Conservation (phyloP, 1,140 invertebrate genomes). For the Pollicipes pollicipes region DNA sequence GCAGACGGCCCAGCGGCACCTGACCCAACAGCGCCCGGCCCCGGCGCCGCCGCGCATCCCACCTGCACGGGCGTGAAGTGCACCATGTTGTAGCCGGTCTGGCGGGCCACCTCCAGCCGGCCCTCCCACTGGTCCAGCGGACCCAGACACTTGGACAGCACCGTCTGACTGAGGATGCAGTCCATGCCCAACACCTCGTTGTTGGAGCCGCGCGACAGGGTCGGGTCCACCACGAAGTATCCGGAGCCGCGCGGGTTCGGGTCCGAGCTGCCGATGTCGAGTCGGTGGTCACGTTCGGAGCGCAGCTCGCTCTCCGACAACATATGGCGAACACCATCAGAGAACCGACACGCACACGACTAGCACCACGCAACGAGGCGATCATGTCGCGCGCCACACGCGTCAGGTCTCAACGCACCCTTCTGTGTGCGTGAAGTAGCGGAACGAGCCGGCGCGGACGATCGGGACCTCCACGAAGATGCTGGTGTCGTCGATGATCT, state of each 20-base stretch:
- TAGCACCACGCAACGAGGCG: not conserved
- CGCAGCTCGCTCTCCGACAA: too few relatives aligned
- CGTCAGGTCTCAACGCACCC: not conserved
- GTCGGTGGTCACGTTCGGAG: not conserved
- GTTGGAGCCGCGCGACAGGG: conserved; percentile 34
- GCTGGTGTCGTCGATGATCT: too few relatives aligned
- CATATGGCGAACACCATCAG: too few relatives aligned
- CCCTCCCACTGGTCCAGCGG: conserved; percentile 69
- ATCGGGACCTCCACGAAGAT: too few relatives aligned
- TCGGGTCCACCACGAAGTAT: conserved; percentile 80
- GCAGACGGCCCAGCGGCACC: not conserved
- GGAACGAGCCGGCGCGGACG: too few relatives aligned
- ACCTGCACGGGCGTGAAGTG: conserved; percentile 94
- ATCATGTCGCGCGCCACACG: not conserved
- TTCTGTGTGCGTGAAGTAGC: too few relatives aligned
- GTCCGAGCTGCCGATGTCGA: conserved; percentile 8
- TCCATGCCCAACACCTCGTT: conserved; percentile 53
- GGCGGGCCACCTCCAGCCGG: conserved; percentile 65
- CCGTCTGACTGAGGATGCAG: conserved; percentile 78
- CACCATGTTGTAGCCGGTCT: conserved; percentile 87
- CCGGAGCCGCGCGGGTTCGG: conserved; percentile 47
- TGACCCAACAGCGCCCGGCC: too few relatives aligned
- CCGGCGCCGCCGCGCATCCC: conserved; percentile 10
- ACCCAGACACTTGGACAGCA: conserved; percentile 85
- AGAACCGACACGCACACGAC: not conserved